Conservation (phyloP, 2,797 vertebrate genomes). For the Jordanella pulchra region DNA sequence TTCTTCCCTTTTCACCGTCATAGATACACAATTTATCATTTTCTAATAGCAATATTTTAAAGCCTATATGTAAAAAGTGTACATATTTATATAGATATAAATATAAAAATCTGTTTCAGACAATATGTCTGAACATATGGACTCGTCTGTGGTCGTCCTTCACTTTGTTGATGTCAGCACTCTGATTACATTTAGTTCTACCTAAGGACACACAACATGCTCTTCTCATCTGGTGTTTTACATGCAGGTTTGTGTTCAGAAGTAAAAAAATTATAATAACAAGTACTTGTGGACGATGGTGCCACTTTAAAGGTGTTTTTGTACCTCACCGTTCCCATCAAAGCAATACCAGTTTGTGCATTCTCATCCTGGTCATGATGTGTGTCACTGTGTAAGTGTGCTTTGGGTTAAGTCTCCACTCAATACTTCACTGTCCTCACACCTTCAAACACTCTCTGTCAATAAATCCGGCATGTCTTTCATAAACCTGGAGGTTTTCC, state of each 20-base stretch:
- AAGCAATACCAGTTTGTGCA: constrained; percentile 48
- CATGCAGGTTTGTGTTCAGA: constrained; percentile 46
- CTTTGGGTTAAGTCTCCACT: constrained; percentile 46
- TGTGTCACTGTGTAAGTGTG: constrained; percentile 51
- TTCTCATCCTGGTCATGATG: constrained; percentile 48
- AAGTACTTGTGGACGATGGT: constrained; percentile 65
- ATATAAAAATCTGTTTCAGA: constrained; percentile 73
- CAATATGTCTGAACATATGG: constrained; percentile 75
- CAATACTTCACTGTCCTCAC: constrained; percentile 55
- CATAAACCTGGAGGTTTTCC: constrained; percentile 39
- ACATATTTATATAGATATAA: constrained; percentile 53
- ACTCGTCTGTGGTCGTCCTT: constrained; percentile 76
- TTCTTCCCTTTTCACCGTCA: constrained; percentile 81
- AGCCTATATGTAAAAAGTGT: constrained; percentile 79
- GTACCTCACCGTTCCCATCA: constrained; percentile 57
- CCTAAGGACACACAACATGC: constrained; percentile 38
- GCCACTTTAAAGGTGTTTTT: constrained; percentile 68
- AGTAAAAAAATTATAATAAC: constrained; percentile 51
- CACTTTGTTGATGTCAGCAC: constrained; percentile 73
- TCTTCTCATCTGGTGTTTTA: constrained; percentile 56
- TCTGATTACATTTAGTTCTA: constrained; percentile 62
- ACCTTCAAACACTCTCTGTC: constrained; percentile 46
- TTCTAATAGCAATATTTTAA: constrained; percentile 85
- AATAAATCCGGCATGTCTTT: constrained; percentile 61
- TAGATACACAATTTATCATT: constrained; percentile 77